phyloP scores from a whole-genome alignment of 2,113 vertebrate genomes.

The Protobothrops flavoviridis region DNA sequence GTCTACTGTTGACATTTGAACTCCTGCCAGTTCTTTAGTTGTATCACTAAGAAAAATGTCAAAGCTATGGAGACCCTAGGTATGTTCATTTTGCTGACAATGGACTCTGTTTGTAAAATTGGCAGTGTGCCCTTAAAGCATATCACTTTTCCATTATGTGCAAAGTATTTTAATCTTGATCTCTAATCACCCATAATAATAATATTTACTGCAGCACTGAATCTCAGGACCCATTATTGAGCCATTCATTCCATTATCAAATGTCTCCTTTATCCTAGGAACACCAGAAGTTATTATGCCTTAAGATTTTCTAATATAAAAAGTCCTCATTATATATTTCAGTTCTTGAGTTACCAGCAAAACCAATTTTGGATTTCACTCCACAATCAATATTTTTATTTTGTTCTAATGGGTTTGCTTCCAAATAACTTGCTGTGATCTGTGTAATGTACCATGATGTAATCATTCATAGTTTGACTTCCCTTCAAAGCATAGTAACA shows the following conservation, averaged over 20 bases:
- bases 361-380: slow-evolving; percentile 38
- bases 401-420: slow-evolving; percentile 45
- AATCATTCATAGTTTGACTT: slow-evolving; percentile 42
- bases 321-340: slow-evolving; percentile 38
- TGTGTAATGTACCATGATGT: slow-evolving; percentile 35
- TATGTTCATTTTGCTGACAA: slow-evolving; percentile 16
- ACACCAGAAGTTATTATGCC: neutral
- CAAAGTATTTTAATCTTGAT: slow-evolving; percentile 42
- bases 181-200: slow-evolving; percentile 26
- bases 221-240: slow-evolving; percentile 21
- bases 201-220: slow-evolving; percentile 27
- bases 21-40: neutral
- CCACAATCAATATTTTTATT: slow-evolving; percentile 57
- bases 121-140: slow-evolving; percentile 36
- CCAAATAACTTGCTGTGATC: slow-evolving; percentile 36
- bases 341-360: slow-evolving; percentile 31
- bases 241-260: slow-evolving; percentile 8
- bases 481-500: slow-evolving; percentile 38
- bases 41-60: neutral
- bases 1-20: neutral
- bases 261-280: slow-evolving; percentile 14
- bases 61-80: neutral
- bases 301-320: slow-evolving; percentile 30
- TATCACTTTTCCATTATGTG: slow-evolving; percentile 5
- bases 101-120: slow-evolving; percentile 32